Percentiles rank a stretch among this genome's conserved stretches.
These are phyloP conservation scores for Gasterosteus nipponicus DNA, from an alignment of 2,113 vertebrate species.

Conservation along the genomic window DNA sequence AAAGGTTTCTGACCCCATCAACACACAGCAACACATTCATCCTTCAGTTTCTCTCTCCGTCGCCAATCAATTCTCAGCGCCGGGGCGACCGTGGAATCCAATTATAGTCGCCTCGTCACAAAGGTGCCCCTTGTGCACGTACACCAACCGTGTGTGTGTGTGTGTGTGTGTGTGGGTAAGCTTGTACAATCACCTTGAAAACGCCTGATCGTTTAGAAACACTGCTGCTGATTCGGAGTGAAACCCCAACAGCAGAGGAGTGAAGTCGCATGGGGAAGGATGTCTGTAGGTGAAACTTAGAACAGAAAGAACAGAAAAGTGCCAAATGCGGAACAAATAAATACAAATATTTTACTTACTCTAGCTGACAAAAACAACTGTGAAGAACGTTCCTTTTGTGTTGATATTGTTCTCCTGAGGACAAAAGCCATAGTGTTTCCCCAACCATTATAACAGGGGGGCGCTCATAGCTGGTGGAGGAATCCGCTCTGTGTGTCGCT, in stretches of 20 bases:
- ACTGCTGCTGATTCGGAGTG: neutral
- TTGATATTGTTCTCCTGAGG: neutral
- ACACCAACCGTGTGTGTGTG: neutral
- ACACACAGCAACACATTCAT: constrained; percentile 37
- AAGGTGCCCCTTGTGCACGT: neutral
- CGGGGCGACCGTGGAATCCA: constrained; percentile 36
- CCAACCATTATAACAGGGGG: no score
- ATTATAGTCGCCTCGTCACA: constrained; percentile 47
- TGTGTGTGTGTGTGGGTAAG: constrained; percentile 7
- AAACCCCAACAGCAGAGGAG: neutral
- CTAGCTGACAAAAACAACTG: neutral
- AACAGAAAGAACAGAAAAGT: neutral
- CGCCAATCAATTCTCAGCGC: constrained; percentile 61
- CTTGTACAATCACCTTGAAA: constrained; percentile 48
- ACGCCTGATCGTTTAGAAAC: neutral
- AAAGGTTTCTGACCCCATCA: constrained; percentile 44
- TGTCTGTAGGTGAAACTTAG: neutral
- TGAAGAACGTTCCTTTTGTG: neutral
- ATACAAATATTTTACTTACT: neutral
- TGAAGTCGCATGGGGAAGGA: neutral
- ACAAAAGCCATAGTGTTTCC: neutral
- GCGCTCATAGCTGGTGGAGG: neutral
- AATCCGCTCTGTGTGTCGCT: neutral
- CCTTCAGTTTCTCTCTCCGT: constrained; percentile 39
- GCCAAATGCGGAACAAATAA: neutral